Base-by-base conservation (phyloP, 1,140 invertebrate genomes). In the Tetramorium parvispinum region DNA sequence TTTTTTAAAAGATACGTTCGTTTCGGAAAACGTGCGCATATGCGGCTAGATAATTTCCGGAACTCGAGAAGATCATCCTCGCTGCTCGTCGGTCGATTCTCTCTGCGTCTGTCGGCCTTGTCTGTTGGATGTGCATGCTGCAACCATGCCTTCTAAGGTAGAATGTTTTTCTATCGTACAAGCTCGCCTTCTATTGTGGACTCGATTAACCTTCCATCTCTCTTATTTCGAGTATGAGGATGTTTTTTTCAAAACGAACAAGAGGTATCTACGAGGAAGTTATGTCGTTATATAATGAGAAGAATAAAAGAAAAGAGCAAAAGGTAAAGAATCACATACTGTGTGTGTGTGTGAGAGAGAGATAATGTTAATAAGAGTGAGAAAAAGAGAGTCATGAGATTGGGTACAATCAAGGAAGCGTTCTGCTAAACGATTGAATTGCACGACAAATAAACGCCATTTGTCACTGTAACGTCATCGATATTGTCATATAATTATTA, bases 131-230 rank as follows among this genome's bases (percentile, higher is more conserved):
- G 40, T 83, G 40, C 55, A 83, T 75, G 79, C 79, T 75, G 79
- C 53, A 73, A 83, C 68, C 79, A 83, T 83, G 79, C 79, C 53
- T 61, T 83, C 68, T 83, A 83, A 73, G 27, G 27, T 75, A 83
- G 68, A 51, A 53, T 49, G n/a, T 37, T 8, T 75, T 73, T 83
- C 55, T 83, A 83, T 83, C 16, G 55, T 73, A 82, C 66, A 83
- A 83, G 68, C 79, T 75, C 68, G 53, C 68, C 53, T 83, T 83
- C 53, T 83, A 75, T 83, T 43, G 40, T 18, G 18, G 10, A 37
- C 16, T 73, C 40, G 5, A 75, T 24, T 57, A 24, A 32, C 16
- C 37, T 82, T 18, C 7, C 65, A 66, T 73, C 18, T 49, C 13
- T 46, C 21, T 68, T n/a, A 43, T 46, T 37, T 73, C 40, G 7